A percentile compares a stretch with the other conserved stretches of the same genome.
phyloP scores from a whole-genome alignment of 2,888 invertebrate species.

The Aleiodes testaceus region DNA sequence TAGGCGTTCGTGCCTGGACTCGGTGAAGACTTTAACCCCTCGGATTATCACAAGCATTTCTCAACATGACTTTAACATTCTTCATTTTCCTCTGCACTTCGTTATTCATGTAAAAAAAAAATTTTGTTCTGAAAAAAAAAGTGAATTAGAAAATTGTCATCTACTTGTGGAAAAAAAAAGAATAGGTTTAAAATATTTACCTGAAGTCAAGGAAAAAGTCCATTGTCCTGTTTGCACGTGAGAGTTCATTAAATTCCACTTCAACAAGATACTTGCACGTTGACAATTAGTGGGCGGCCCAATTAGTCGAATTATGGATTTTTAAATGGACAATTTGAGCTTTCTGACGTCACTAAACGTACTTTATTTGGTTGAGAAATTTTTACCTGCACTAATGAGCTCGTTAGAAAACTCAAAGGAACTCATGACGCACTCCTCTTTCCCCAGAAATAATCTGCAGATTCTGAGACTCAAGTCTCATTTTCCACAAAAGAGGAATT shows the following conservation, averaged over 20 bases:
- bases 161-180: not conserved
- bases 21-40: not conserved
- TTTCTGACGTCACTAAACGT: constrained; percentile 23
- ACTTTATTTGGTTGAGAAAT: constrained; percentile 15
- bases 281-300: constrained; percentile 24
- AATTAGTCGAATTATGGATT: constrained; percentile 34
- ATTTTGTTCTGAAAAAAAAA: no score
- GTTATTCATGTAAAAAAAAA: no score
- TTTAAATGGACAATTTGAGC: constrained; percentile 24
- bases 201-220: not conserved
- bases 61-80: no score
- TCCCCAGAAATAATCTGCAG: no score
- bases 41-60: not conserved
- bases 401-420: not conserved
- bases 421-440: no score
- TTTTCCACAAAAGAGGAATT: no score
- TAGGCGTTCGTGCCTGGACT: not conserved
- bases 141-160: not conserved
- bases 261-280: not conserved
- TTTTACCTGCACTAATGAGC: constrained; percentile 26
- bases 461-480: no score
- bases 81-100: no score
- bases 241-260: constrained; percentile 11
- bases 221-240: not conserved
- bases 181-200: constrained; percentile 5